Conservation (phyloP, 1,140 invertebrate genomes). For the Bombus cullumanus region DNA sequence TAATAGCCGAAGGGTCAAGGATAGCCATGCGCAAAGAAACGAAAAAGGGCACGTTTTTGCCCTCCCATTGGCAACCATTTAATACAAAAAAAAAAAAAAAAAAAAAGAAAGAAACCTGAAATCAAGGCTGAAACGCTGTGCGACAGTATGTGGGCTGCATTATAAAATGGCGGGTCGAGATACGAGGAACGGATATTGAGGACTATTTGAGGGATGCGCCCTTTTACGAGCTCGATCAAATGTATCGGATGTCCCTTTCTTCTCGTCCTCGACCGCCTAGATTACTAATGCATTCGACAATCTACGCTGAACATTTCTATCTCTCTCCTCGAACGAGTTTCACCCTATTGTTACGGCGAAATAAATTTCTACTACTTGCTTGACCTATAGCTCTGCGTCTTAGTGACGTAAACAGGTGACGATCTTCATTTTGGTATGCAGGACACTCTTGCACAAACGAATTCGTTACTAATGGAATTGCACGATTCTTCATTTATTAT, state of each 20-base stretch:
- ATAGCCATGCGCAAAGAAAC: not conserved
- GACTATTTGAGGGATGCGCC: conserved; percentile 14
- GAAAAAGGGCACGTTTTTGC: not conserved
- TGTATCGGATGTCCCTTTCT: conserved; percentile 24
- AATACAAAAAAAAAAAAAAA: not conserved
- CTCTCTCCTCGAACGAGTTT: not conserved
- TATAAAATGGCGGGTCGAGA: conserved; percentile 46
- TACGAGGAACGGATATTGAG: conserved; percentile 36
- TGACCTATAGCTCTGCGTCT: not conserved
- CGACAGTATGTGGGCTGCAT: conserved; percentile 26
- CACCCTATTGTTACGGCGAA: not conserved
- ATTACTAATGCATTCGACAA: conserved; percentile 3
- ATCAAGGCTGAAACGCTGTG: conserved; percentile 27
- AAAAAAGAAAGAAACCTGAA: not conserved
- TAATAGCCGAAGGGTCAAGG: not conserved
- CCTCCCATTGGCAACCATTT: not conserved
- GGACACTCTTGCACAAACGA: no score
- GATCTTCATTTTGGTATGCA: not conserved
- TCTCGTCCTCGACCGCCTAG: not conserved
- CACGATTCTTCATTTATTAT: no score
- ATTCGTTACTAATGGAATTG: no score
- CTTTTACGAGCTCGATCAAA: conserved; percentile 28
- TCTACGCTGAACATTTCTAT: not conserved
- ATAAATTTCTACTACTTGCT: conserved; percentile 24
- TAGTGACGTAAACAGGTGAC: not conserved